phyloP scores from a whole-genome alignment of 2,797 vertebrate genomes.

The Florisuga fusca region DNA sequence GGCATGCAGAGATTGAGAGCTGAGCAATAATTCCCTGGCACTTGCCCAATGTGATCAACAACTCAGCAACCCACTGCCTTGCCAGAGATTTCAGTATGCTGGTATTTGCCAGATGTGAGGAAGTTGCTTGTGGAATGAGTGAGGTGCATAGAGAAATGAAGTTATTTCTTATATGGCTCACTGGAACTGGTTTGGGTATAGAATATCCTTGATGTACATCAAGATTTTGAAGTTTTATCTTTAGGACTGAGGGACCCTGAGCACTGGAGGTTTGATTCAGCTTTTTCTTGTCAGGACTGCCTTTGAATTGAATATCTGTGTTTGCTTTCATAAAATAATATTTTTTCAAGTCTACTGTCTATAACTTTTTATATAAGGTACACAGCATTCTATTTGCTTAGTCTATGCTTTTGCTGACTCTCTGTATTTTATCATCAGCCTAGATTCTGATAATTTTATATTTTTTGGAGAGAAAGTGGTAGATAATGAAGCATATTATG shows the following conservation, averaged over 20 bases:
- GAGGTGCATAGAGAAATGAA: background rate
- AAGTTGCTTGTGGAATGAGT: background rate
- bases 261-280: background rate
- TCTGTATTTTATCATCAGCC: background rate
- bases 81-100: rapidly evolving
- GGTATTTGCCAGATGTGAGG: background rate
- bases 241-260: background rate
- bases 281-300: background rate
- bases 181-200: background rate
- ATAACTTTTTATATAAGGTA: background rate
- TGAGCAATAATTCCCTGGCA: background rate
- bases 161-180: background rate
- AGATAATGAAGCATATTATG: background rate
- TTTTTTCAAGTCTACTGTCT: background rate
- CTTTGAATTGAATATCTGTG: background rate
- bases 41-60: background rate
- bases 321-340: background rate
- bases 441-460: background rate
- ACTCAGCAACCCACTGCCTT: background rate
- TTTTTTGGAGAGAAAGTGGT: background rate
- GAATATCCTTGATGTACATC: background rate
- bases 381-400: background rate
- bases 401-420: background rate
- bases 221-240: background rate
- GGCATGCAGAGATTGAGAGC: background rate